A percentile compares a stretch with the other conserved stretches of the same genome.
Conservation (phyloP, 2,113 vertebrate genomes). For the Plecturocebus donacophilus region DNA sequence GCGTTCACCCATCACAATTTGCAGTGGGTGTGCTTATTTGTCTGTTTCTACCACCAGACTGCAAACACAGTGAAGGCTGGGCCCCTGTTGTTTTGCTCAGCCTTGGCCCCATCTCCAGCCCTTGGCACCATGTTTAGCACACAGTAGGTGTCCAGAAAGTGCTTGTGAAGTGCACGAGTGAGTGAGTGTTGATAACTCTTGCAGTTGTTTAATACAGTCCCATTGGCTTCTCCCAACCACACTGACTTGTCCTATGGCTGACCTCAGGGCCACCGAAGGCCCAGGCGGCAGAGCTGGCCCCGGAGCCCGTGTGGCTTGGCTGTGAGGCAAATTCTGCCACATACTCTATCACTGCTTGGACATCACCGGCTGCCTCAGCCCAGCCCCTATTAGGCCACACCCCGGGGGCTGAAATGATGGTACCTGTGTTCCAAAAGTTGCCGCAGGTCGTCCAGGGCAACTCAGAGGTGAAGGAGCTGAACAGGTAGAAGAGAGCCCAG, state of each 20-base stretch:
- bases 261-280: background rate
- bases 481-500: constrained; percentile 94
- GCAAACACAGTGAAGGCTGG: no score
- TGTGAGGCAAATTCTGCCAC: background rate
- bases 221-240: background rate
- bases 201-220: background rate
- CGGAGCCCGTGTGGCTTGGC: background rate
- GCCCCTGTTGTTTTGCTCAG: accelerated
- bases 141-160: background rate
- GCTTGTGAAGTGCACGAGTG: background rate
- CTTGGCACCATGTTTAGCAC: background rate
- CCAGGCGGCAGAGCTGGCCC: background rate
- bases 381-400: background rate
- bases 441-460: constrained; percentile 93
- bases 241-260: background rate
- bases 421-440: constrained; percentile 95
- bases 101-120: no score
- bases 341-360: accelerated
- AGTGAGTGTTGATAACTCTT: background rate
- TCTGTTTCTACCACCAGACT: background rate
- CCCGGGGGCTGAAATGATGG: background rate
- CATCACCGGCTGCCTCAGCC: background rate
- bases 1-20: background rate
- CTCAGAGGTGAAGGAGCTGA: constrained; percentile 89
- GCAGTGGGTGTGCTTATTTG: background rate